A percentile compares a stretch with the other conserved stretches of the same genome.
These are phyloP conservation scores for Netelia fuscicornis DNA, from an alignment of 2,888 invertebrate species.

Conservation along the genomic window DNA sequence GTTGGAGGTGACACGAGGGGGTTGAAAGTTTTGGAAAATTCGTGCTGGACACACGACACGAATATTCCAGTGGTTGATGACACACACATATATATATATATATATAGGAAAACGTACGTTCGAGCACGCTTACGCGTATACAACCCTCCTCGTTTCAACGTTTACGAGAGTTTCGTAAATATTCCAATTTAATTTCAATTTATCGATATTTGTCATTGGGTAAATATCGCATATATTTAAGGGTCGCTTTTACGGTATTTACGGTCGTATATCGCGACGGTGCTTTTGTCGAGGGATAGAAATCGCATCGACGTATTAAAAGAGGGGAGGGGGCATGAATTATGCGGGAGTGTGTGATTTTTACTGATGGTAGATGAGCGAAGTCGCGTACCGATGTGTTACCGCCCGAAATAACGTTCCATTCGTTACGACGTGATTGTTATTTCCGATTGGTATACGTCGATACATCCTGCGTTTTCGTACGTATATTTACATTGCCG, in stretches of 20 bases:
- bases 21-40: too few relatives aligned
- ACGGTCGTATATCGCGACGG: too few relatives aligned
- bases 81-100: not conserved
- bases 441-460: conserved; percentile 71
- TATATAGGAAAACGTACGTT: conserved; percentile 48
- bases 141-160: conserved; percentile 17
- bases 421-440: conserved; percentile 77
- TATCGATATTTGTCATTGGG: conserved; percentile 70
- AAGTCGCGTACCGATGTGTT: conserved; percentile 19
- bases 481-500: conserved; percentile 74
- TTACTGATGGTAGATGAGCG: not conserved
- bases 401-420: conserved; percentile 70
- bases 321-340: conserved; percentile 2
- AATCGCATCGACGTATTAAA: conserved; percentile 30
- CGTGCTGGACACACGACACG: not conserved
- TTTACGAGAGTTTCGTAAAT: conserved; percentile 52
- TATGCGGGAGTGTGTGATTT: not conserved
- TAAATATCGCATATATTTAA: conserved; percentile 73
- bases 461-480: conserved; percentile 23
- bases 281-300: too few relatives aligned
- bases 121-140: conserved; percentile 36
- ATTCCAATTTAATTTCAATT: conserved; percentile 74
- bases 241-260: conserved; percentile 49
- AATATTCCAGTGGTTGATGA: not conserved
- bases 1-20: not conserved